Base-by-base conservation (phyloP, 2,113 vertebrate genomes). In the Calypte anna region DNA sequence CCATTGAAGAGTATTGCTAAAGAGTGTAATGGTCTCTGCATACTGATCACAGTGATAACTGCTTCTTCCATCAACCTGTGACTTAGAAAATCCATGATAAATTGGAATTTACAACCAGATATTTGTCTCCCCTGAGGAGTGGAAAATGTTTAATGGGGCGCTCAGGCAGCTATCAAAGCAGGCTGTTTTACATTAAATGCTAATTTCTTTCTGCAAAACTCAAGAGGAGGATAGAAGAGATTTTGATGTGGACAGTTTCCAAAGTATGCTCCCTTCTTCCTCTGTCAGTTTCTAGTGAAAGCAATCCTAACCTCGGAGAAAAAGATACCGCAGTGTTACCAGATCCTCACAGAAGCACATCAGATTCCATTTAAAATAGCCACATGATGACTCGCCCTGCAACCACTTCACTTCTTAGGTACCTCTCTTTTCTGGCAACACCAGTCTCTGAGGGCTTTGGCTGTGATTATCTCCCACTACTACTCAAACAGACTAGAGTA, bases 21-120 rank as follows among this genome's bases (percentile, higher is more conserved):
- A 80, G 54, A 68, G 20, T 48, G 22, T 78, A 83, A 90, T 57
- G 59, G 58, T 74, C 62, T 96, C 76, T 85, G 63, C 73, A 63
- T 94, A 72, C 30, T 67, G 58, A 91, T 95, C 61, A 67, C 69
- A 72, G 54, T n/a, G 51, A 38, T 68, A 93, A 82, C 36, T 28
- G 7, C 87, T 70, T 57, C 61, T 85, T 90, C 54, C 64, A 54
- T 83, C 69, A 87, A 62, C 54, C 30, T 62, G 75, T 76, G 69
- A 93, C 86, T 91, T 74, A 82, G 64, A 93, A 96, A 93, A 88
- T 88, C 55, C 62, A 43, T 69, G 86, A 81, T 69, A 61, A 82
- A 30, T 31, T 70, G 73, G 31, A 51, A 14, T 87, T 90, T 93
- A 66, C 1, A 9, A 70, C 61, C 0, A 0, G 63, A 46, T 92